phyloP scores from a whole-genome alignment of 2,888 invertebrate species.

The Prionchulus punctatus region DNA sequence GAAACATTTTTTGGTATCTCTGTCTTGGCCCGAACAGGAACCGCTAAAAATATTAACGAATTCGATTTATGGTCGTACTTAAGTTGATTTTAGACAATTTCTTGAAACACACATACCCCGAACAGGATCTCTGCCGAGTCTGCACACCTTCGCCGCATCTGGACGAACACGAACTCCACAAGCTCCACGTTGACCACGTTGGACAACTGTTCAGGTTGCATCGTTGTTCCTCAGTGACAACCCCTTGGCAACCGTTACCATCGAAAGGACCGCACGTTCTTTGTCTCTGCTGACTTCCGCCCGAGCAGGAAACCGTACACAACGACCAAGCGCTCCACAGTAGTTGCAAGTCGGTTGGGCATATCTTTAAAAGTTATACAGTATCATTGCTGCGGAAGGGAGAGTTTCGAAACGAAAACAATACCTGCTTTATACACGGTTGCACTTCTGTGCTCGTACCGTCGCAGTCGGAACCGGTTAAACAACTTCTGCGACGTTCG shows the following conservation, averaged over 20 bases:
- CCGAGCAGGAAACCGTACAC: neutral
- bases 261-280: neutral
- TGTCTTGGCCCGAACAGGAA: too few species aligned
- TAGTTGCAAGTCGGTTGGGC: too few species aligned
- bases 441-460: neutral
- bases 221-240: neutral
- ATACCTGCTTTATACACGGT: neutral
- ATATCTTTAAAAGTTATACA: too few species aligned
- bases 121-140: neutral
- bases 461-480: neutral
- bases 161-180: conserved; percentile 18
- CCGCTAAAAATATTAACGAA: too few species aligned
- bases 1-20: too few species aligned
- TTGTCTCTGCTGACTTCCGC: neutral
- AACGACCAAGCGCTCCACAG: neutral
- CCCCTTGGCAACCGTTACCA: neutral
- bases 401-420: too few species aligned
- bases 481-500: neutral
- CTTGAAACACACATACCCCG: neutral
- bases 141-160: neutral
- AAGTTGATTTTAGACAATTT: neutral
- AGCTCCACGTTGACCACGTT: conserved; percentile 18
- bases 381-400: too few species aligned
- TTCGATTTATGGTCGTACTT: neutral
- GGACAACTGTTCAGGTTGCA: neutral